Base-by-base conservation (phyloP, 1,140 invertebrate genomes). In the Meloidogyne chitwoodi region DNA sequence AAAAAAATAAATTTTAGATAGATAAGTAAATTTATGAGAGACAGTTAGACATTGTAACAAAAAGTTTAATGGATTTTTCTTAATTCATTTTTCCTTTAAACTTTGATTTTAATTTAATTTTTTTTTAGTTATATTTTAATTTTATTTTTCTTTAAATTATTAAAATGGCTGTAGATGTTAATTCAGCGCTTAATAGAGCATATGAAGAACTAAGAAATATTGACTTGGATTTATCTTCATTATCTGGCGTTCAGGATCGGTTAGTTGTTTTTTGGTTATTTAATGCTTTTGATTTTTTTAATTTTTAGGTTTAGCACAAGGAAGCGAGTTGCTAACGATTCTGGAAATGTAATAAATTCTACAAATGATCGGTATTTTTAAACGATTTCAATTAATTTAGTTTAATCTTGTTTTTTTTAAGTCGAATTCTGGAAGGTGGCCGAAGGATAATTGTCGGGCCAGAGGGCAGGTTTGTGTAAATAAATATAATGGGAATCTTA, bases 131-230 rank as follows among this genome's bases (percentile, higher is more conserved):
- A 34, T 16, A 16, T 66, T 27, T 29, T n/a, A 19, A 14, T 65
- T 65, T 31, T 66, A 19, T 16, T 31, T 67, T 34, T 24, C 22
- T 24, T 19, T 16, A 29, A 66, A 31, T 71, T 26, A 22, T 48
- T 31, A 68, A 56, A 34, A 77, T 77, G 76, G 61, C 76, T 0
- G 76, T 79, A 24, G 77, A 78, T 64, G 61, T 78, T 26, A 67
- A 27, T 66, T 67, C 78, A 29, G 78, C 72, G 12, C 48, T 78
- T 62, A 69, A 63, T 64, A 34, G 62, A 48, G 77, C 77, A 14
- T 78, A 78, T 75, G 78, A 78, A 31, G 77, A 78, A 12, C 69
- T 78, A 10, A 66, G 77, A 56, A 64, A 24, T 44, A 78, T 78
- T 70, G 77, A 78, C 34, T 34, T 41, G 29, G 78, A 78, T 29